Evolutionary conservation across 1,140 invertebrate genomes (phyloP).

Genomic region (Portunus trituberculatus): DNA sequence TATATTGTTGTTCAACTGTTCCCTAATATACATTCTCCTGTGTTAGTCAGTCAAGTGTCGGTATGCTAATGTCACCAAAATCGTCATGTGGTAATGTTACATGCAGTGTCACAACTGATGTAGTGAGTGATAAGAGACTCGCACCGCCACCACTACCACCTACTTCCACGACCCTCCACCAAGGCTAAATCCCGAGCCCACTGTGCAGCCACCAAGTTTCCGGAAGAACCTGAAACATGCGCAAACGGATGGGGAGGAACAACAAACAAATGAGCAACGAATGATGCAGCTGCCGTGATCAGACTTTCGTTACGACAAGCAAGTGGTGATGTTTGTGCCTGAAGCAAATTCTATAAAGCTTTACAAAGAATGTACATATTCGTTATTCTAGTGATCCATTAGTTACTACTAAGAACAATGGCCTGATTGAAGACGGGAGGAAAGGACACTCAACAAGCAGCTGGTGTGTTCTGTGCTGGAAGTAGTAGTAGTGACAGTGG

Average conservation of each 20-base stretch:
- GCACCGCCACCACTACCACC: slow-evolving; percentile 64
- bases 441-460: slow-evolving; percentile 65
- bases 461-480: slow-evolving; percentile 60
- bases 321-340: slow-evolving; percentile 74
- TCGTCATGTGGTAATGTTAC: slow-evolving; percentile 66
- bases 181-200: slow-evolving; percentile 63
- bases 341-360: slow-evolving; percentile 73
- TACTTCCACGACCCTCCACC: slow-evolving; percentile 70
- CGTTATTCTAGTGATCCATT: slow-evolving; percentile 74
- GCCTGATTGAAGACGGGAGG: slow-evolving; percentile 68
- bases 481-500: slow-evolving; percentile 64
- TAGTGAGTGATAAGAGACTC: slow-evolving; percentile 67
- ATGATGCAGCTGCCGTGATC: slow-evolving; percentile 73
- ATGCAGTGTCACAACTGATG: slow-evolving; percentile 63
- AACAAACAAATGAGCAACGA: slow-evolving; percentile 73
- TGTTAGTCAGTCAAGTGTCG: slow-evolving; percentile 69
- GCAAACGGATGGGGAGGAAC: slow-evolving; percentile 65
- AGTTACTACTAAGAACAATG: slow-evolving; percentile 72
- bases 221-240: slow-evolving; percentile 27
- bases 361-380: slow-evolving; percentile 75
- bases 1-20: slow-evolving; percentile 74
- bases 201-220: slow-evolving; percentile 65
- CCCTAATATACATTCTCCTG: slow-evolving; percentile 70
- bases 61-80: slow-evolving; percentile 65
- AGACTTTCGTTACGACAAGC: slow-evolving; percentile 73